A percentile compares a stretch with the other conserved stretches of the same genome.
phyloP scores from a whole-genome alignment of 2,113 vertebrate species.

The Otocyon megalotis region DNA sequence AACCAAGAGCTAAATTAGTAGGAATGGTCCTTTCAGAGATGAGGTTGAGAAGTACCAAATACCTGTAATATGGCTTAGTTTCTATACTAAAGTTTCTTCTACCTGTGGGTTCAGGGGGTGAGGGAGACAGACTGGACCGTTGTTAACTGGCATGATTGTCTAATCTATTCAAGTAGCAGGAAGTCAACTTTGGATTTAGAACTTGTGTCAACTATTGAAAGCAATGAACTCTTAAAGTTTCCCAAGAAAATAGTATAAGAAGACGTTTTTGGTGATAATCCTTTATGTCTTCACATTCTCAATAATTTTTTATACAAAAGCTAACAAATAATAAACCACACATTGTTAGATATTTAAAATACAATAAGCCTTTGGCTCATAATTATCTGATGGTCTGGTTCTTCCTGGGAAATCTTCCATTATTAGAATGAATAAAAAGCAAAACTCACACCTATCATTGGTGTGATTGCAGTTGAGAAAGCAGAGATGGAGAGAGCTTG shows the following conservation, averaged over 20 bases:
- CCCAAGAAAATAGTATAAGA: not conserved
- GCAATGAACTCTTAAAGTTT: not conserved
- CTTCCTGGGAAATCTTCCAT: not conserved
- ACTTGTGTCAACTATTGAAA: not conserved
- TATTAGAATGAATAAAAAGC: not conserved
- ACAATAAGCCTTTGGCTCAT: not conserved
- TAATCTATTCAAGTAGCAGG: not conserved
- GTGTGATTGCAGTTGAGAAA: not conserved
- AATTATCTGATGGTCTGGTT: not conserved
- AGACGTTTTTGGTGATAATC: not conserved
- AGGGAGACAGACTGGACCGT: not conserved
- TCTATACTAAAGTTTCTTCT: not conserved
- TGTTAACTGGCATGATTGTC: not conserved
- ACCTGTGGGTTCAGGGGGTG: fast-evolving
- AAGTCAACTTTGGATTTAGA: not conserved
- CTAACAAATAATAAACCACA: not conserved
- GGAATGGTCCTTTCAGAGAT: not conserved
- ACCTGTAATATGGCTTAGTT: not conserved
- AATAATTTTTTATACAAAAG: slow-evolving; percentile 14
- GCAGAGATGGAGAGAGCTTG: not conserved
- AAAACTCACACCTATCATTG: not conserved
- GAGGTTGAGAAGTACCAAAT: not conserved
- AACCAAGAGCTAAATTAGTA: not conserved
- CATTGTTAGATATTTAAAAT: not conserved
- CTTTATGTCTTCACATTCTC: not conserved